A percentile compares a stretch with the other conserved stretches of the same genome.
phyloP scores from a whole-genome alignment of 2,797 vertebrate species.

The Poeciliopsis gracilis region DNA sequence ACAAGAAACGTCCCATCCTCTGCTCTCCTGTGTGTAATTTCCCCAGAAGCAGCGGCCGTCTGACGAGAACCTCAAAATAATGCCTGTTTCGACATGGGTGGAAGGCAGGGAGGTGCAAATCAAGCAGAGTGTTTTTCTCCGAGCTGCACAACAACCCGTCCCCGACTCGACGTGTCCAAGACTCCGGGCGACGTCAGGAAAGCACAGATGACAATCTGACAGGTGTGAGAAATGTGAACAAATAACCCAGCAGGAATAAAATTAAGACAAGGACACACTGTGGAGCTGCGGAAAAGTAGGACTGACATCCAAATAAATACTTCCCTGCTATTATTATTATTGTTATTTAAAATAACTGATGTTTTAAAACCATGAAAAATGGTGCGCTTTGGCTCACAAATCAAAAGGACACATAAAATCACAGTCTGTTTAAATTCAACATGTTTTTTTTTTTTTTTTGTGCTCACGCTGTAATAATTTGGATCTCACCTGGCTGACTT shows the following conservation, averaged over 20 bases:
- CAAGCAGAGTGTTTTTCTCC: not conserved
- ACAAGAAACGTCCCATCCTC: conserved; percentile 33
- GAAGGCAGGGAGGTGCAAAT: conserved; percentile 28
- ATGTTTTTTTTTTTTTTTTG: not conserved
- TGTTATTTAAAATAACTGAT: not conserved
- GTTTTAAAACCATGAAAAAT: not conserved
- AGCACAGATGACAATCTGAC: not conserved
- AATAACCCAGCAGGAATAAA: not conserved
- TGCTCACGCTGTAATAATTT: not conserved
- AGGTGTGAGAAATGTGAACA: not conserved
- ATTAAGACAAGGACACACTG: not conserved
- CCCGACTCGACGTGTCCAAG: not conserved
- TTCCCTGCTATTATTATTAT: not conserved
- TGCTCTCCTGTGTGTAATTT: conserved; percentile 41
- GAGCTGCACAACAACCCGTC: not conserved
- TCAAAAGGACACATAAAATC: not conserved
- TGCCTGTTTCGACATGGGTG: conserved; percentile 22
- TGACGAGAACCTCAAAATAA: conserved; percentile 64
- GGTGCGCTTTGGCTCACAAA: not conserved
- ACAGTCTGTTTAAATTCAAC: not conserved
- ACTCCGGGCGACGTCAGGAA: conserved; percentile 21
- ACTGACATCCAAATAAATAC: not conserved
- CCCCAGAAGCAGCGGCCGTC: conserved; percentile 39
- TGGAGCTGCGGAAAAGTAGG: not conserved
- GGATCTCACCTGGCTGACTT: conserved; percentile 90